phyloP scores from a whole-genome alignment of 2,113 vertebrate species.

The Piprites chloris region DNA sequence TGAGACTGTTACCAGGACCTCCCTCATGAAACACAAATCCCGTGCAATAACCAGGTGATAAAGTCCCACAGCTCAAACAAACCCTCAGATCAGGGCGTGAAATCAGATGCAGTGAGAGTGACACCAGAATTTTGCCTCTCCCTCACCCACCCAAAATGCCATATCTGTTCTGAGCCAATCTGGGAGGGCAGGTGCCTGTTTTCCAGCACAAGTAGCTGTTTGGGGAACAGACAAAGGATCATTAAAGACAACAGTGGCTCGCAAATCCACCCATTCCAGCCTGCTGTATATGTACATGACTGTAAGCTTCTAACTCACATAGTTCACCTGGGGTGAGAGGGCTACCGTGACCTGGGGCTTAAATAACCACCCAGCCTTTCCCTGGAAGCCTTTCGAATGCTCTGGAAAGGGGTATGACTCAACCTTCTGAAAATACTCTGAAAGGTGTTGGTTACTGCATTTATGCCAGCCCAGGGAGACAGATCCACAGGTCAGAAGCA shows the following conservation, averaged over 20 bases:
- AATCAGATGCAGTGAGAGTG: neutral
- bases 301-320: neutral
- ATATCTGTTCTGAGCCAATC: neutral
- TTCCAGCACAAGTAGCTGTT: neutral
- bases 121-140: neutral
- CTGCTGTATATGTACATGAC: neutral
- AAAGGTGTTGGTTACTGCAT: neutral
- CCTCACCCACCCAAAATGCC: neutral
- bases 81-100: neutral
- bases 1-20: neutral
- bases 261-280: neutral
- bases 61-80: neutral
- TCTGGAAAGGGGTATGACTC: neutral
- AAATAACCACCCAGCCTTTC: neutral
- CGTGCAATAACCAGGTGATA: neutral
- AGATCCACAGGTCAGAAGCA: neutral
- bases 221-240: neutral
- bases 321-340: neutral
- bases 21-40: neutral
- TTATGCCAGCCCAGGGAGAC: neutral
- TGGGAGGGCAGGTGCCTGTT: neutral
- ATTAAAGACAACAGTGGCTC: accelerated
- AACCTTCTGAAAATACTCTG: neutral
- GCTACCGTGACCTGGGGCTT: neutral
- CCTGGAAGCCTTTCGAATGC: neutral